Base-by-base conservation (phyloP, 2,888 invertebrate species). In the Xestia rhomboidea region DNA sequence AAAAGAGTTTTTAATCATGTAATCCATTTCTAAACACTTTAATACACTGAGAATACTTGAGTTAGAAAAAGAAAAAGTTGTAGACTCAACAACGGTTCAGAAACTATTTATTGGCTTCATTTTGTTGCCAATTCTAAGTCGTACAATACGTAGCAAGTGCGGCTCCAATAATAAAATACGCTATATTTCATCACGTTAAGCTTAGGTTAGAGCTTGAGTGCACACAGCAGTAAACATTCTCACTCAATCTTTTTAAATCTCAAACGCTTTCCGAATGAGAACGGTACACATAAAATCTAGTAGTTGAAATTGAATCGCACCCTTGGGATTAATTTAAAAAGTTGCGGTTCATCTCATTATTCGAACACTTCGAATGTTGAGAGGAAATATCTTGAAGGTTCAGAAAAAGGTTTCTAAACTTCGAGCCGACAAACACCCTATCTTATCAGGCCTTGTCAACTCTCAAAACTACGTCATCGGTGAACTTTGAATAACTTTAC, bases 221-320 rank as follows among this genome's bases (percentile, higher is more conserved):
- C 70, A 82, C 62, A 66, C n/a, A 70, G 27, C 76, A 66, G 68
- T 68, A 73, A 79, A 82, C 51, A 81, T 76, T 82, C 75, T 84
- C 68, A 84, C 76, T 78, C 81, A 80, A 84, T 80, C 60, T 84
- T 81, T 81, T 69, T 73, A 82, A 84, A 84, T 84, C 74, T 72
- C 75, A 69, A 77, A 76, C 34, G 81, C 34, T 68, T 73, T 79
- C 57, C 34, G 30, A 63, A 81, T 67, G 38, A 68, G 76, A 79
- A 71, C 41, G 34, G 46, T 60, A 34, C 30, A 84, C 57, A 76
- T 73, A 76, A 81, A 85, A 75, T 82, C 18, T 66, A 64, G 63
- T 63, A 54, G 51, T 76, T 49, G 27, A 76, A 81, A 82, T 72
- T 68, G 57, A 66, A 71, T 62, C 21, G 13, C 38, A 68, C 38